phyloP scores from a whole-genome alignment of 2,888 invertebrate species.

The Patella caerulea region DNA sequence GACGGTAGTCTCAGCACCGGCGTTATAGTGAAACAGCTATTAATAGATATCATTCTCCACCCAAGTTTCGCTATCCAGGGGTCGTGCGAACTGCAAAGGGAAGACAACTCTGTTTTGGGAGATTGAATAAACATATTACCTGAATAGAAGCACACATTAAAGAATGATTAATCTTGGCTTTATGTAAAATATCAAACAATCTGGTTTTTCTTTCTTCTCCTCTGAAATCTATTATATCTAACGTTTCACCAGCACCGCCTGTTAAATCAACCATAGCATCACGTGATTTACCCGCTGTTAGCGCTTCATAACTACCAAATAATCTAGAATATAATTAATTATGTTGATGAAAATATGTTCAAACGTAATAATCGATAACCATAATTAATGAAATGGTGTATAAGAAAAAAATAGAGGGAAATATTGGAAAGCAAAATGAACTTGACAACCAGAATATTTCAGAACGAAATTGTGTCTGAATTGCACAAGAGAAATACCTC shows the following conservation, averaged over 20 bases:
- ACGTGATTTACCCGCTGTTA: conserved; percentile 96
- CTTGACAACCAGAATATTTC: neutral
- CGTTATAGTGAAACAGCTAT: too few relatives aligned
- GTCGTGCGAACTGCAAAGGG: too few relatives aligned
- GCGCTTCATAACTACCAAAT: conserved; percentile 87
- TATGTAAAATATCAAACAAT: conserved; percentile 67
- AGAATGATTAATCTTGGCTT: conserved; percentile 74
- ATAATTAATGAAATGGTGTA: neutral
- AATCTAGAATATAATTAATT: conserved; percentile 42
- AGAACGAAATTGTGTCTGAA: neutral
- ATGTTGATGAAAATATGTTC: too few relatives aligned
- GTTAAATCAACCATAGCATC: conserved; percentile 99
- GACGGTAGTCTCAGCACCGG: conserved; percentile 39
- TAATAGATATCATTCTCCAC: too few relatives aligned
- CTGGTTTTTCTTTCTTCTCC: conserved; percentile 49
- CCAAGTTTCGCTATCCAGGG: too few relatives aligned
- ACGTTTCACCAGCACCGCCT: conserved; percentile 71
- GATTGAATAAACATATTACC: conserved; percentile 57
- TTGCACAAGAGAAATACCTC: too few relatives aligned
- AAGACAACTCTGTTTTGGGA: too few relatives aligned
- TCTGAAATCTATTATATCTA: conserved; percentile 59
- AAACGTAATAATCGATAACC: neutral
- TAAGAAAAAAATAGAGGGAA: neutral
- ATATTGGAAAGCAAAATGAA: neutral
- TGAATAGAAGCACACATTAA: conserved; percentile 76